Evolutionary conservation across 2,888 invertebrate species (phyloP).

Genomic region (Eubasilissa splendida): DNA sequence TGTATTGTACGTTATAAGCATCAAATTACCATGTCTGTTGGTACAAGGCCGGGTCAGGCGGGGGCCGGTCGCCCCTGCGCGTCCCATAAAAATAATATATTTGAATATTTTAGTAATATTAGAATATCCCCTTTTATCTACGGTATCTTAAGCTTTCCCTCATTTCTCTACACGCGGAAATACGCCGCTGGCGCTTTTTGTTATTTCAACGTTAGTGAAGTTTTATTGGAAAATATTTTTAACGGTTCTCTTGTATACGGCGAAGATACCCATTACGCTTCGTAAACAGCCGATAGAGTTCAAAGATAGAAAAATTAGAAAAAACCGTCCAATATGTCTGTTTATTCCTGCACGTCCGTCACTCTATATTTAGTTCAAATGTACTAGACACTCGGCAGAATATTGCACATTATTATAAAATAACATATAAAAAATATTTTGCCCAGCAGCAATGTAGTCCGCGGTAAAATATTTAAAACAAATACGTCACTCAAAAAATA

Average conservation of each 20-base stretch:
- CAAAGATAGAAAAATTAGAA: too few species aligned
- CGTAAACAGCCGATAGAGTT: too few species aligned
- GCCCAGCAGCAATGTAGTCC: too few species aligned
- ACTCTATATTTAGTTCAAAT: too few species aligned
- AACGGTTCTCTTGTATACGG: conserved; percentile 66
- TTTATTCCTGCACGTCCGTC: too few species aligned
- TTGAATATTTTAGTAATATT: conserved; percentile 76
- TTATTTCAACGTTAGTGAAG: conserved; percentile 24
- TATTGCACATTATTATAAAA: too few species aligned
- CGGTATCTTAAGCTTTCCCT: conserved; percentile 63
- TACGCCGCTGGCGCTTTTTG: conserved; percentile 32
- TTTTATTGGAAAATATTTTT: conserved; percentile 59
- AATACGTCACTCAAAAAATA: too few species aligned
- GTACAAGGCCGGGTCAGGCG: conserved; percentile 45
- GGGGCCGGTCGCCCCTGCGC: conserved; percentile 39
- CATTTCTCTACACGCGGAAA: conserved; percentile 16
- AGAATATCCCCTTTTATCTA: conserved; percentile 71
- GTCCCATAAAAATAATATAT: conserved; percentile 76
- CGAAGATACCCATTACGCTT: too few species aligned
- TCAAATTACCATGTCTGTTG: conserved; percentile 53
- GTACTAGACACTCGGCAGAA: too few species aligned
- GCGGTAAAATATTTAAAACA: too few species aligned
- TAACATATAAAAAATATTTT: too few species aligned
- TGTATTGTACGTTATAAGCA: conserved; percentile 51
- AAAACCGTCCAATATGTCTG: too few species aligned